These are phyloP conservation scores for Charaxes varanes DNA, from an alignment of 1,140 invertebrate species.

Conservation along the genomic window DNA sequence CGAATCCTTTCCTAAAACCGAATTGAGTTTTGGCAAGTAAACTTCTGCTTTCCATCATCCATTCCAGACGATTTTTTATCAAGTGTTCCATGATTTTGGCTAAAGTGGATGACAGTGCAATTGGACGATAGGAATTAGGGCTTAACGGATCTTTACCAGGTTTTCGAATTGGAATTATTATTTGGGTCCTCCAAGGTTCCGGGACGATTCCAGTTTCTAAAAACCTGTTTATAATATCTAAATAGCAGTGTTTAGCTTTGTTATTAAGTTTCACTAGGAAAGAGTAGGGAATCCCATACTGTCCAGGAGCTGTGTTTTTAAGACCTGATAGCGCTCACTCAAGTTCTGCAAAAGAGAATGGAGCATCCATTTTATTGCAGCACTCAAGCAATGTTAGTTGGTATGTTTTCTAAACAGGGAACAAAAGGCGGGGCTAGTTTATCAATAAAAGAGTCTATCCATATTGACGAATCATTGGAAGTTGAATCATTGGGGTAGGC, in stretches of 20 bases:
- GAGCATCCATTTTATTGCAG: slow-evolving; percentile 3
- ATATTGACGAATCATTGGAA: slow-evolving; percentile 2
- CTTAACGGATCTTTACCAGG: slow-evolving; percentile 17
- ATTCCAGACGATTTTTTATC: no score
- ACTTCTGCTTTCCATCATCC: no score
- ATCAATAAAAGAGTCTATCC: slow-evolving; percentile 16
- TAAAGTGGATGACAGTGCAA: slow-evolving; percentile 20
- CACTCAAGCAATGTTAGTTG: neutral
- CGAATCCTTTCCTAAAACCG: no score
- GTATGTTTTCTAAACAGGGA: slow-evolving; percentile 6
- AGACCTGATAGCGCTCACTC: slow-evolving; percentile 11
- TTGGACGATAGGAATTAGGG: slow-evolving; percentile 16
- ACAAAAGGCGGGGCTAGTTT: slow-evolving; percentile 24
- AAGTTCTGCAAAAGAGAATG: slow-evolving; percentile 18
- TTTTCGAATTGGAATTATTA: slow-evolving; percentile 29
- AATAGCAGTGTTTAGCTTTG: slow-evolving; percentile 6
- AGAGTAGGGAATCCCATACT: slow-evolving; percentile 24
- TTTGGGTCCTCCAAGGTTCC: slow-evolving; percentile 23
- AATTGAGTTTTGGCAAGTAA: no score
- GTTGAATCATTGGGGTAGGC: neutral
- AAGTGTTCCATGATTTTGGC: slow-evolving; percentile 24
- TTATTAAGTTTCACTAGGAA: slow-evolving; percentile 16
- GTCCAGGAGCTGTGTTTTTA: slow-evolving; percentile 18
- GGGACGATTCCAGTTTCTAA: slow-evolving; percentile 11
- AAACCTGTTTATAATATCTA: slow-evolving; percentile 18